phyloP scores from a whole-genome alignment of 2,888 invertebrate species.

The Cheilosia pagana region DNA sequence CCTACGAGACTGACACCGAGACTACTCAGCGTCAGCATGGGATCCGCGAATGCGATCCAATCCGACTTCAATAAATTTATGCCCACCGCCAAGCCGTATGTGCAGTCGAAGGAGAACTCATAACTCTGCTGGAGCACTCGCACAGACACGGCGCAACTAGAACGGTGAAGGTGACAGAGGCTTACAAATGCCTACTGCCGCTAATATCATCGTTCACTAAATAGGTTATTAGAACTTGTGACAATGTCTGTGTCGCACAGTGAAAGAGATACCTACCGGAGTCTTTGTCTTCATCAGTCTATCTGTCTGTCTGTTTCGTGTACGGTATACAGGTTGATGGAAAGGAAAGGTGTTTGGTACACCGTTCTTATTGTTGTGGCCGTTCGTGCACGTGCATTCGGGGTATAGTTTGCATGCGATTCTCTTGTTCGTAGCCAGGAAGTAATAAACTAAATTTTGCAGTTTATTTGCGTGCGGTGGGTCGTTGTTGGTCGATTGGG shows the following conservation, averaged over 20 bases:
- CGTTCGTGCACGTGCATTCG: conserved; percentile 34
- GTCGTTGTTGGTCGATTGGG: conserved; percentile 42
- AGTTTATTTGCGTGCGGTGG: conserved; percentile 59
- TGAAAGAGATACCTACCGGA: background rate
- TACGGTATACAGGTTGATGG: conserved; percentile 29
- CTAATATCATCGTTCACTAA: conserved; percentile 66
- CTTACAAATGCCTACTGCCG: conserved; percentile 49
- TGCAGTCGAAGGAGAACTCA: conserved; percentile 28
- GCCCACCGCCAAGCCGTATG: conserved; percentile 33
- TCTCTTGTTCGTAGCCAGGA: conserved; percentile 48
- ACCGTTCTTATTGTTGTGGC: conserved; percentile 39
- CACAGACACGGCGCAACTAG: conserved; percentile 18
- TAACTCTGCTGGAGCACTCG: conserved; percentile 21
- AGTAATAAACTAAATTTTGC: conserved; percentile 50
- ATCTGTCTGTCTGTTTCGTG: conserved; percentile 18
- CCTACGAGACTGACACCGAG: conserved; percentile 52
- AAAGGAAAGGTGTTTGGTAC: conserved; percentile 60
- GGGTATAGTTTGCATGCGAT: conserved; percentile 56
- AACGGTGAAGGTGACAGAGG: conserved; percentile 53
- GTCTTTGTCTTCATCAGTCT: conserved; percentile 14
- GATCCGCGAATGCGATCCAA: conserved; percentile 38
- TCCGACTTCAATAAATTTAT: conserved; percentile 62
- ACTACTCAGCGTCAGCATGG: conserved; percentile 58
- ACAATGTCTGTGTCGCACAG: conserved; percentile 36
- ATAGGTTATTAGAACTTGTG: conserved; percentile 75